These are phyloP conservation scores for Otolemur garnettii DNA, from an alignment of 2,113 vertebrate genomes.

Conservation along the genomic window DNA sequence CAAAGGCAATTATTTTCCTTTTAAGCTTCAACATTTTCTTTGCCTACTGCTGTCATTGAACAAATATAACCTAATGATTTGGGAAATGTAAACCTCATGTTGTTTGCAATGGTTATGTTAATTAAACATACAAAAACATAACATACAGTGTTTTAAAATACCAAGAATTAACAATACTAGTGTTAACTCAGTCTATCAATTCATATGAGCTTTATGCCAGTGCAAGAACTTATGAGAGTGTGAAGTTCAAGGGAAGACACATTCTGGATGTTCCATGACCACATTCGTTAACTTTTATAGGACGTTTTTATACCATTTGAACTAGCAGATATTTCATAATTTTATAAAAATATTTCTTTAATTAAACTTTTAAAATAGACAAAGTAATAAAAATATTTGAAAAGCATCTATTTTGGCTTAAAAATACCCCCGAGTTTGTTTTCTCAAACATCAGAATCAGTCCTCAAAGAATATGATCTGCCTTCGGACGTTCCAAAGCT, in stretches of 20 bases:
- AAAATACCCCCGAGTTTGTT: neutral
- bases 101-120: neutral
- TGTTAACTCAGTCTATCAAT: neutral
- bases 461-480: neutral
- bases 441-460: neutral
- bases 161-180: neutral
- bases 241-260: neutral
- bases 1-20: conserved; percentile 30
- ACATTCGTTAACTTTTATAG: neutral
- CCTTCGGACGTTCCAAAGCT: neutral
- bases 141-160: neutral
- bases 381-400: neutral
- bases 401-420: neutral
- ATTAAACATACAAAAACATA: neutral
- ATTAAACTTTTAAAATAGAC: neutral
- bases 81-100: neutral
- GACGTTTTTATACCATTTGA: neutral
- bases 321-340: neutral
- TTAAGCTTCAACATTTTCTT: conserved; percentile 24
- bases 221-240: neutral
- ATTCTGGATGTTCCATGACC: neutral
- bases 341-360: neutral
- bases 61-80: conserved; percentile 35
- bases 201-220: neutral
- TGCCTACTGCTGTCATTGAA: neutral